Conservation (phyloP, 2,888 invertebrate genomes). For the Sisyra nigra region DNA sequence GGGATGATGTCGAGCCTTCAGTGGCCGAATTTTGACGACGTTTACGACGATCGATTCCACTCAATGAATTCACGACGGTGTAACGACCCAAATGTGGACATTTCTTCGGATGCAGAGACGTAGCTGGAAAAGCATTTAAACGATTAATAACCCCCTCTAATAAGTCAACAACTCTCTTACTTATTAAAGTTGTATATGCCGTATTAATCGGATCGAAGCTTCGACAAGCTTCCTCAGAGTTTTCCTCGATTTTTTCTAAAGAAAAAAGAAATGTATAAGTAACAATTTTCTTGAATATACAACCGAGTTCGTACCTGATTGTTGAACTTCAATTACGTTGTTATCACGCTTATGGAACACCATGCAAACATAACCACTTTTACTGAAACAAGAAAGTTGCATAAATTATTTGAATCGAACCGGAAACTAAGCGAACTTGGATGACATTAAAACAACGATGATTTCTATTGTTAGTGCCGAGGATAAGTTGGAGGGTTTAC, state of each 20-base stretch:
- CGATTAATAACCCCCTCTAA: too few species aligned
- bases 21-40: slow-evolving; percentile 29
- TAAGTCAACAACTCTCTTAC: slow-evolving; percentile 30
- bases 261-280: neutral
- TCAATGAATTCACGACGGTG: slow-evolving; percentile 32
- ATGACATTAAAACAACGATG: neutral
- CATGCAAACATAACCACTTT: slow-evolving; percentile 67
- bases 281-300: neutral
- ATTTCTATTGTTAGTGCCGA: too few species aligned
- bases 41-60: slow-evolving; percentile 25
- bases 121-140: slow-evolving; percentile 29
- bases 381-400: slow-evolving; percentile 34
- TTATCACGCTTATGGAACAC: slow-evolving; percentile 52
- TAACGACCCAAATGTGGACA: slow-evolving; percentile 57
- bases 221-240: slow-evolving; percentile 50
- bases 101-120: slow-evolving; percentile 39
- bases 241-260: slow-evolving; percentile 29
- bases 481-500: too few species aligned
- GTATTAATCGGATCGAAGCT: slow-evolving; percentile 31
- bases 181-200: slow-evolving; percentile 46
- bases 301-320: slow-evolving; percentile 35
- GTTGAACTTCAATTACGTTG: slow-evolving; percentile 57
- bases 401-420: neutral
- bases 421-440: neutral
- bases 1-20: slow-evolving; percentile 15